These are phyloP conservation scores for Teleiodes luculella DNA, from an alignment of 2,888 invertebrate genomes.

Conservation along the genomic window DNA sequence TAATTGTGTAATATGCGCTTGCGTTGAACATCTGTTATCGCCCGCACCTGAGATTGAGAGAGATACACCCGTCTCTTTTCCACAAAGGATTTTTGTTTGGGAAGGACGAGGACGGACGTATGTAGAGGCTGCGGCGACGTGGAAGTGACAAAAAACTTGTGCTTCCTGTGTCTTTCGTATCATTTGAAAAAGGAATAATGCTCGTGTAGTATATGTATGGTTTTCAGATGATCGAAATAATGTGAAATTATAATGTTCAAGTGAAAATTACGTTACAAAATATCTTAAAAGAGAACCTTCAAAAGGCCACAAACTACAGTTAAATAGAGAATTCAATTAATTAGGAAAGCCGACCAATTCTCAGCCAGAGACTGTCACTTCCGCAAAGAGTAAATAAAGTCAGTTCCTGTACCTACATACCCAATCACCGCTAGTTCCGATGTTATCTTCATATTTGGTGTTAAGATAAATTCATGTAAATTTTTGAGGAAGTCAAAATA, in stretches of 20 bases:
- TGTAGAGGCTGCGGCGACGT: constrained; percentile 52
- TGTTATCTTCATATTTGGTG: no score
- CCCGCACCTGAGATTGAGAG: constrained; percentile 70
- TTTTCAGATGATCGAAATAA: constrained; percentile 37
- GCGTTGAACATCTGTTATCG: constrained; percentile 75
- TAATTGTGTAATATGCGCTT: constrained; percentile 75
- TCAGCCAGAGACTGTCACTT: no score
- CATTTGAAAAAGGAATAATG: constrained; percentile 75
- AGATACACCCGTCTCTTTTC: constrained; percentile 39
- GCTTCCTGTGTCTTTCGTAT: constrained; percentile 79
- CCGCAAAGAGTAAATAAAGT: no score
- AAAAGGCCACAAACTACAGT: no score
- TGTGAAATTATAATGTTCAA: no score
- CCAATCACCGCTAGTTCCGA: no score
- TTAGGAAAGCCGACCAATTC: no score
- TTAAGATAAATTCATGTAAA: no score
- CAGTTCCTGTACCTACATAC: no score
- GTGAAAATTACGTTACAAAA: neutral
- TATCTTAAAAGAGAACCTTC: no score
- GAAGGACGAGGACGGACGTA: constrained; percentile 27
- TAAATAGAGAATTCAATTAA: no score
- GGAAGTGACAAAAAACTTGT: constrained; percentile 77
- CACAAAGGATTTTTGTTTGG: constrained; percentile 8
- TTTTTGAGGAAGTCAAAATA: no score
- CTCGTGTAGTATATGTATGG: constrained; percentile 41